Evolutionary conservation across 2,797 vertebrate species (phyloP).

Genomic region (Momotus momota): DNA sequence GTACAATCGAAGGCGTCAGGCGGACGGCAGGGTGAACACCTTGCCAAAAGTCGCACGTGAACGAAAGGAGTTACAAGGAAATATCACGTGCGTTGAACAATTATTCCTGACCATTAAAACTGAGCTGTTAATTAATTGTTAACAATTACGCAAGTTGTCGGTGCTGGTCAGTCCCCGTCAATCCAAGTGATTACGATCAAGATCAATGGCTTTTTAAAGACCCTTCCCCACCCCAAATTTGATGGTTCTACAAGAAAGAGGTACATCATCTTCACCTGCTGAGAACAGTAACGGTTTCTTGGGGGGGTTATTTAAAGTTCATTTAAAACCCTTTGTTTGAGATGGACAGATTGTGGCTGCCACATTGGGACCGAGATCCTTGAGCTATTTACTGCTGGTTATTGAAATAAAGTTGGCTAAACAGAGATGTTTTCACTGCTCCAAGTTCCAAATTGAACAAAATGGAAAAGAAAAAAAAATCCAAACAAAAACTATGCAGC

Average conservation of each 20-base stretch:
- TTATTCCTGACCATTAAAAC: background rate
- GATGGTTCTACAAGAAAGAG: constrained; percentile 1
- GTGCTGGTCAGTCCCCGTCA: background rate
- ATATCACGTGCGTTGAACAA: background rate
- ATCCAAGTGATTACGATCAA: background rate
- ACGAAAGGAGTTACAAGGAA: background rate
- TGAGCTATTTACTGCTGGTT: background rate
- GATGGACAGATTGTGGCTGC: background rate
- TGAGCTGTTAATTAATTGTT: background rate
- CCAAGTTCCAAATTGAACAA: background rate
- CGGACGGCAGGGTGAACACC: accelerated
- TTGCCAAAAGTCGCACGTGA: accelerated
- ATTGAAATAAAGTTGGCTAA: background rate
- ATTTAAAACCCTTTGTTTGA: background rate
- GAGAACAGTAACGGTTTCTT: constrained; percentile 38
- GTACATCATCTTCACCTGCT: background rate
- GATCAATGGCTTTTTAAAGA: background rate
- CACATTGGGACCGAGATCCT: background rate
- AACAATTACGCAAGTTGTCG: background rate
- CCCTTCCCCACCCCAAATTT: background rate
- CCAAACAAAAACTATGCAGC: background rate
- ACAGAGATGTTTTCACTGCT: background rate
- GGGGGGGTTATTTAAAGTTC: background rate
- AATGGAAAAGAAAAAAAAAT: background rate
- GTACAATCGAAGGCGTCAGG: background rate